phyloP scores from a whole-genome alignment of 2,888 invertebrate genomes.

The Eupithecia tripunctaria region DNA sequence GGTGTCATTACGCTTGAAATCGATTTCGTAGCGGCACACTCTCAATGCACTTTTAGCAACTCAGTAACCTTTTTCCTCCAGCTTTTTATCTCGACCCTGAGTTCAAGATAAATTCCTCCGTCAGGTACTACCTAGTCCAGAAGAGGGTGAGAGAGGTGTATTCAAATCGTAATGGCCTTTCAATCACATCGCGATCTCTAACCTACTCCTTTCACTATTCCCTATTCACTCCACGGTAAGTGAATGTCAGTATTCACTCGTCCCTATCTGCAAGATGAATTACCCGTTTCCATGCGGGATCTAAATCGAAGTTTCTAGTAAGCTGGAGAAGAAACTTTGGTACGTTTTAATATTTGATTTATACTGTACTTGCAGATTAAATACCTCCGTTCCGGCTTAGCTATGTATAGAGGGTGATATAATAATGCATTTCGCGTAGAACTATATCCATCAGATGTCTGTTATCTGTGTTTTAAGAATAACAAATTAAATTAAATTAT shows the following conservation, averaged over 20 bases:
- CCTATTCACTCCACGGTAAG: slow-evolving; percentile 40
- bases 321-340: slow-evolving; percentile 13
- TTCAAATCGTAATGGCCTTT: slow-evolving; percentile 39
- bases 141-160: slow-evolving; percentile 35
- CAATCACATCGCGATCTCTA: slow-evolving; percentile 45
- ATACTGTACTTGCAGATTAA: not conserved
- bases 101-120: slow-evolving; percentile 8
- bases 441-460: not conserved
- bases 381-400: not conserved
- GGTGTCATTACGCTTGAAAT: too few relatives aligned
- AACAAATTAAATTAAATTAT: not conserved
- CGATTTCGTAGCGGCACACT: too few relatives aligned
- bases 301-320: slow-evolving; percentile 30
- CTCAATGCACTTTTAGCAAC: not conserved
- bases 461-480: not conserved
- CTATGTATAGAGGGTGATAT: not conserved
- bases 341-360: slow-evolving; percentile 13
- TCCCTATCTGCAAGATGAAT: slow-evolving; percentile 43
- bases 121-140: slow-evolving; percentile 19
- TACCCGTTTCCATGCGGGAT: slow-evolving; percentile 29
- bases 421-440: not conserved
- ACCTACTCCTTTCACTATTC: slow-evolving; percentile 39
- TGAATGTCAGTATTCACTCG: slow-evolving; percentile 44
- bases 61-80: not conserved
- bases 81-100: not conserved